These are phyloP conservation scores for Symphodus melops DNA, from an alignment of 2,113 vertebrate genomes.

Conservation along the genomic window DNA sequence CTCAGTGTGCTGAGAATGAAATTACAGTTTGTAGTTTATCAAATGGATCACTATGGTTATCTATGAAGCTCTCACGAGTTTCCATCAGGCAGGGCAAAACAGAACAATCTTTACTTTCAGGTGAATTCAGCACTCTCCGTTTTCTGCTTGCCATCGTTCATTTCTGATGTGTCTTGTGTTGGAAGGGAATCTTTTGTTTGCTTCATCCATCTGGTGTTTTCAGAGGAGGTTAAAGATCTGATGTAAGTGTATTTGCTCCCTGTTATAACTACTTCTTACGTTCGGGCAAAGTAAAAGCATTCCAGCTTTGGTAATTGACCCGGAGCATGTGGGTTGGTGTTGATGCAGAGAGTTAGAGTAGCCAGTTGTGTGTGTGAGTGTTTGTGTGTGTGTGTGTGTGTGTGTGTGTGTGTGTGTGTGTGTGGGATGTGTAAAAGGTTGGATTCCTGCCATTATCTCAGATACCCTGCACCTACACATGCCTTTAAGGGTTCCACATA, in stretches of 20 bases:
- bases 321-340: not conserved
- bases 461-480: constrained; percentile 26
- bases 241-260: not conserved
- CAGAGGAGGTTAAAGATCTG: not conserved
- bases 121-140: not conserved
- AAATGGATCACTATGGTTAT: constrained; percentile 42
- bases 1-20: constrained; percentile 27
- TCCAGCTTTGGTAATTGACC: constrained; percentile 10
- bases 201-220: not conserved
- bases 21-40: constrained; percentile 36
- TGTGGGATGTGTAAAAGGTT: constrained; percentile 8
- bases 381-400: not conserved
- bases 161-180: not conserved
- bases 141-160: not conserved
- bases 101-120: constrained; percentile 3
- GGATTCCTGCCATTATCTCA: constrained; percentile 35
- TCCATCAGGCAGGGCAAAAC: constrained; percentile 1
- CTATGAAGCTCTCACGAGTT: constrained; percentile 20
- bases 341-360: not conserved
- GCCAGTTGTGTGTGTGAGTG: constrained; percentile 10
- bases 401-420: not conserved
- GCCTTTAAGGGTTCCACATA: constrained; percentile 22
- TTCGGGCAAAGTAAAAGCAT: constrained; percentile 2
- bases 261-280: constrained; percentile 2
- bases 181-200: not conserved